phyloP scores from a whole-genome alignment of 2,888 invertebrate genomes.

The Ferdinandea cuprea region DNA sequence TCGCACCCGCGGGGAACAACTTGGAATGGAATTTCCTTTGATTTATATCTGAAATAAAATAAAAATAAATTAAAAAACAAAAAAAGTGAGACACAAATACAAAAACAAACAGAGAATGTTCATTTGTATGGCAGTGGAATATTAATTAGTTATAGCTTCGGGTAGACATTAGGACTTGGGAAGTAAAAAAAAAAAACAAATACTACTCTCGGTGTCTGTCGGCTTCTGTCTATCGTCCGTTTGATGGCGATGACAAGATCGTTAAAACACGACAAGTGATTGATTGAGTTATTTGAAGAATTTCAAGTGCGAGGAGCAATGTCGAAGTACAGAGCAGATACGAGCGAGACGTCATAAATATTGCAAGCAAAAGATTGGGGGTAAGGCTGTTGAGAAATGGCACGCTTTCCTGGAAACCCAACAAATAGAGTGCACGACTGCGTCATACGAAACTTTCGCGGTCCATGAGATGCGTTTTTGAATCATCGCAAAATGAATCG shows the following conservation, averaged over 20 bases:
- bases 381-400: too few species aligned
- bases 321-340: background rate
- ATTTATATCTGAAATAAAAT: background rate
- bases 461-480: too few species aligned
- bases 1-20: too few species aligned
- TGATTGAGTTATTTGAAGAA: conserved; percentile 41
- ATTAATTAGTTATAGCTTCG: conserved; percentile 15
- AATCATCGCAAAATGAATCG: too few species aligned
- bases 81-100: too few species aligned
- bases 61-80: background rate
- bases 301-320: background rate
- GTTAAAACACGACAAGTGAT: conserved; percentile 33
- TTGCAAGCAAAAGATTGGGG: too few species aligned
- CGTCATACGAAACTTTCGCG: too few species aligned
- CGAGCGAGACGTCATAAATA: too few species aligned
- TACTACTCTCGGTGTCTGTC: background rate
- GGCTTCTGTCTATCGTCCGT: background rate
- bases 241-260: conserved; percentile 31
- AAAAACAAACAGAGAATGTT: background rate
- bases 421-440: too few species aligned
- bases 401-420: too few species aligned
- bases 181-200: background rate
- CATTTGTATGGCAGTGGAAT: conserved; percentile 19
- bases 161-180: conserved; percentile 30
- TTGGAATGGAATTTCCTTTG: conserved; percentile 12